Conservation (phyloP, 2,113 vertebrate genomes). For the Amblyopsis rosae region DNA sequence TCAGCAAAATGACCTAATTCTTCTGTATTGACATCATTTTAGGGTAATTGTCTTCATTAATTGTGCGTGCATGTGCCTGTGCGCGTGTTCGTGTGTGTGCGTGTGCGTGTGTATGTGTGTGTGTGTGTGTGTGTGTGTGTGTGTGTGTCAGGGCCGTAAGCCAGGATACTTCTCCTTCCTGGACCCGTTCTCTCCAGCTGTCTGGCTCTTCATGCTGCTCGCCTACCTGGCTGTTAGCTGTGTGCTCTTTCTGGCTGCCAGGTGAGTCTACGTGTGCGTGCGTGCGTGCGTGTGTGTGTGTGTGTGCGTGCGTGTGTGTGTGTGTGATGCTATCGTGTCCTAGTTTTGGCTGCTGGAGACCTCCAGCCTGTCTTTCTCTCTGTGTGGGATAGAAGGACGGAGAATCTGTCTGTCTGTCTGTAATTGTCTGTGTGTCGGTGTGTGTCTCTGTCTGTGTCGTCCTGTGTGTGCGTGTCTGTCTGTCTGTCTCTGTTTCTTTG, state of each 20-base stretch:
- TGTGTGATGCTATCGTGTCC: background rate
- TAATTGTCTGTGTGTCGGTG: too few species aligned
- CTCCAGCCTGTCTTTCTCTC: too few species aligned
- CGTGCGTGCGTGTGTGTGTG: background rate
- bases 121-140: conserved; percentile 15
- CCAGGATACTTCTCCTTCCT: conserved; percentile 95
- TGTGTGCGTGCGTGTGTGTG: background rate
- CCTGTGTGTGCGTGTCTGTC: background rate
- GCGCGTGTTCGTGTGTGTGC: conserved; percentile 3
- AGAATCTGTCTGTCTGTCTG: background rate
- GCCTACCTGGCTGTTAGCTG: conserved; percentile 94
- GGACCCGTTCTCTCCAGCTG: conserved; percentile 92
- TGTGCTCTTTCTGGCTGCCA: conserved; percentile 89
- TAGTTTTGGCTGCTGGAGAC: too few species aligned
- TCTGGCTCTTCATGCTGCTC: conserved; percentile 95
- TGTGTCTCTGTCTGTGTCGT: background rate
- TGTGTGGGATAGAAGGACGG: too few species aligned
- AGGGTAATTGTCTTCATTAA: background rate
- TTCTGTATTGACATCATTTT: too few species aligned
- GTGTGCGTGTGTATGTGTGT: background rate
- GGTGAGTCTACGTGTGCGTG: conserved; percentile 65
- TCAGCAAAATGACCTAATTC: too few species aligned
- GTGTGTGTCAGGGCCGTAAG: conserved; percentile 82
- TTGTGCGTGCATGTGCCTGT: background rate
- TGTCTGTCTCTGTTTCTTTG: background rate